Conservation (phyloP, 2,113 vertebrate genomes). For the Phalacrocorax aristotelis region DNA sequence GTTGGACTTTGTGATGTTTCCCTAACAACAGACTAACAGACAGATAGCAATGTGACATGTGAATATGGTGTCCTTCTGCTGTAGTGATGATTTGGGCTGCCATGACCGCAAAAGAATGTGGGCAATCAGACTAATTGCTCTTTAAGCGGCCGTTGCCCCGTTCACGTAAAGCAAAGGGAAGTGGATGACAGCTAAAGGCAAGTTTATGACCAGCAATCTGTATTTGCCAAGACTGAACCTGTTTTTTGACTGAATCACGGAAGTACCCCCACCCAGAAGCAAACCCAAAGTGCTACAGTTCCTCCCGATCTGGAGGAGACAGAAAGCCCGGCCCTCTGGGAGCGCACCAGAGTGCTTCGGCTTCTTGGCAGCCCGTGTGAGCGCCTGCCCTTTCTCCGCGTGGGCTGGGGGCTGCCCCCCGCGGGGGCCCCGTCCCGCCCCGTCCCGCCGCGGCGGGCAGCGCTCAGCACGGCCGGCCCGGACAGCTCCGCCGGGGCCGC, state of each 20-base stretch:
- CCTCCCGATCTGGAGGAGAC: not conserved
- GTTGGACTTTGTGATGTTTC: not conserved
- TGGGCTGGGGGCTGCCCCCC: not conserved
- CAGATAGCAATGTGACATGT: not conserved
- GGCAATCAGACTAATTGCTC: not conserved
- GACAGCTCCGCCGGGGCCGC: too few species aligned
- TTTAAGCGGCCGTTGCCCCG: not conserved
- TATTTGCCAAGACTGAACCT: not conserved
- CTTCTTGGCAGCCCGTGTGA: not conserved
- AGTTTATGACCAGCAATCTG: not conserved
- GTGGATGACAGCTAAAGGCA: not conserved
- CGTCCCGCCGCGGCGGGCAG: not conserved
- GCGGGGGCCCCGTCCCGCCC: not conserved
- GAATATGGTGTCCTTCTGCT: not conserved
- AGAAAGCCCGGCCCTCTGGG: fast-evolving
- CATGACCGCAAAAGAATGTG: not conserved
- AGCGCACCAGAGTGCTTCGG: fast-evolving
- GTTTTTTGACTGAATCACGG: not conserved
- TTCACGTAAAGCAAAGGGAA: not conserved
- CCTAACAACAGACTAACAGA: not conserved
- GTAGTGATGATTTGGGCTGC: not conserved
- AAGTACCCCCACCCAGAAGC: not conserved
- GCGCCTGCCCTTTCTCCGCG: not conserved
- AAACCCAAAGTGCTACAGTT: fast-evolving
- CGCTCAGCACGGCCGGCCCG: too few species aligned